Percentiles rank a stretch among this genome's conserved stretches.
These are phyloP conservation scores for Trypoxylon attenuatum DNA, from an alignment of 2,888 invertebrate species.

Conservation along the genomic window DNA sequence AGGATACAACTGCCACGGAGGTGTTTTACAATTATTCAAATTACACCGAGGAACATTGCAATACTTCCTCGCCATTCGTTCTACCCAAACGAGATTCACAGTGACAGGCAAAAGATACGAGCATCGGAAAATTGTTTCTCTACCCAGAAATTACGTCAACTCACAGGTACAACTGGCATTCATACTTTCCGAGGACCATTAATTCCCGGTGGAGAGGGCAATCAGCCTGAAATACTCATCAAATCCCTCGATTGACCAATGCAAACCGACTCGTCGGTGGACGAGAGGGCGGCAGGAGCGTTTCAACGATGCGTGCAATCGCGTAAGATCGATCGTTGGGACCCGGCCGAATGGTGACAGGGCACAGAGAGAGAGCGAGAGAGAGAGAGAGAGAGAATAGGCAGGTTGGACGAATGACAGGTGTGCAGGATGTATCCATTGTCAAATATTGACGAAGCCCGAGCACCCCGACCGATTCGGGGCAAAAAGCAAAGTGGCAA, in stretches of 20 bases:
- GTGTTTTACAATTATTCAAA: constrained; percentile 68
- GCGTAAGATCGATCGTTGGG: background rate
- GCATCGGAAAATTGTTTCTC: no score
- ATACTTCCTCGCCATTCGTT: no score
- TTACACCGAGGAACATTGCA: constrained; percentile 61
- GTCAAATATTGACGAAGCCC: background rate
- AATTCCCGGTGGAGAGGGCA: no score
- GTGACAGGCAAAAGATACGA: no score
- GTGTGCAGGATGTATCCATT: background rate
- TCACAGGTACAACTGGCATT: no score
- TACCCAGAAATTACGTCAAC: no score
- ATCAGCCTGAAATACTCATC: no score
- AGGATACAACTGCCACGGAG: no score
- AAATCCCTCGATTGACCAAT: no score
- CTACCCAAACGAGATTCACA: no score
- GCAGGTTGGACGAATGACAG: background rate
- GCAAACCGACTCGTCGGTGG: constrained; percentile 23
- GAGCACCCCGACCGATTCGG: background rate
- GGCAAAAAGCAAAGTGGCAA: constrained; percentile 24
- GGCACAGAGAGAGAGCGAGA: background rate
- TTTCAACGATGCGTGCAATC: background rate
- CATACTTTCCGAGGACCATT: no score
- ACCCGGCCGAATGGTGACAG: background rate
- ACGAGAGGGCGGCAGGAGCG: background rate
- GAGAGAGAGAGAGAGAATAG: background rate